A percentile compares a stretch with the other conserved stretches of the same genome.
These are phyloP conservation scores for Ptychodera flava DNA, from an alignment of 35 echinoderm and acorn worm genomes.

Conservation along the genomic window DNA sequence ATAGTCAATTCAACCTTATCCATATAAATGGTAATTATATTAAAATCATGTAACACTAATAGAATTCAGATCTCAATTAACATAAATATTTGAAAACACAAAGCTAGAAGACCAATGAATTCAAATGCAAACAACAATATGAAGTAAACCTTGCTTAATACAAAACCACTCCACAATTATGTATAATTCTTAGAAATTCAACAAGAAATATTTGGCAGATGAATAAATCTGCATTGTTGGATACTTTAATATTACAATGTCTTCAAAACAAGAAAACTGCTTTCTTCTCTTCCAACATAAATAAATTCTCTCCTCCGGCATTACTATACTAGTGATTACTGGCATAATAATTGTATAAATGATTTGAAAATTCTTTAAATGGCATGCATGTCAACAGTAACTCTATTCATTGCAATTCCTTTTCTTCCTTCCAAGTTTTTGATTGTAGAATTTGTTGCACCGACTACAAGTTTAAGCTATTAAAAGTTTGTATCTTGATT, in stretches of 20 bases:
- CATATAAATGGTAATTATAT: background rate
- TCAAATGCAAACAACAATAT: background rate
- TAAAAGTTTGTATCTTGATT: too few relatives aligned
- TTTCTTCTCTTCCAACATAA: too few relatives aligned
- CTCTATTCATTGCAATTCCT: background rate
- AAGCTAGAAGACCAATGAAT: slow-evolving; percentile 1
- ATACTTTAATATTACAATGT: too few relatives aligned
- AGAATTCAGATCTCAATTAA: background rate
- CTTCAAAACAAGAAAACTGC: too few relatives aligned
- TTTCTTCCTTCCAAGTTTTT: background rate
- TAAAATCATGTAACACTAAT: background rate
- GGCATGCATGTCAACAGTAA: background rate
- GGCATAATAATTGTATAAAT: background rate
- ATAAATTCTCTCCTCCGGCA: too few relatives aligned
- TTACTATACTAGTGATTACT: too few relatives aligned
- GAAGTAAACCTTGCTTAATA: background rate
- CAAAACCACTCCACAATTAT: background rate
- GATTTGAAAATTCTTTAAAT: background rate
- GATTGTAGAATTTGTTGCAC: background rate
- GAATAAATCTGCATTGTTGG: background rate
- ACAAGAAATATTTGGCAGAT: background rate
- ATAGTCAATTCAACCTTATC: background rate
- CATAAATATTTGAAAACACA: background rate
- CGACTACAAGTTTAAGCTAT: too few relatives aligned
- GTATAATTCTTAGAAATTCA: background rate